A percentile compares a stretch with the other conserved stretches of the same genome.
Conservation (phyloP, 2,888 invertebrate species). For the Euplexia lucipara region DNA sequence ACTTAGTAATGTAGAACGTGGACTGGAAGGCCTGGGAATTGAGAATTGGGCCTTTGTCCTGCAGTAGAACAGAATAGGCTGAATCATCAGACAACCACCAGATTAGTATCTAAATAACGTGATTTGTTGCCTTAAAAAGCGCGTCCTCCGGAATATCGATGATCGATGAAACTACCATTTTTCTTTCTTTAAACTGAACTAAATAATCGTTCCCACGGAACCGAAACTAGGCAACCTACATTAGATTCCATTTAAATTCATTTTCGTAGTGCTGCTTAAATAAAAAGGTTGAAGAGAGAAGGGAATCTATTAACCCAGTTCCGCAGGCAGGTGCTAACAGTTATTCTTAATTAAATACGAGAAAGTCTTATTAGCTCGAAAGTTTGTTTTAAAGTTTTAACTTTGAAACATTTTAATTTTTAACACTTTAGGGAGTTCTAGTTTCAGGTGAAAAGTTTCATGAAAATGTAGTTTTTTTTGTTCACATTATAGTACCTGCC, state of each 20-base stretch:
- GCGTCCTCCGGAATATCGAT: too few relatives aligned
- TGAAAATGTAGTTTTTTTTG: conserved; percentile 34
- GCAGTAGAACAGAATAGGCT: too few relatives aligned
- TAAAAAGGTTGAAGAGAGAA: conserved; percentile 49
- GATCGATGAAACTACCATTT: too few relatives aligned
- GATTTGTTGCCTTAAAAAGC: too few relatives aligned
- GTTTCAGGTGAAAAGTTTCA: conserved; percentile 43
- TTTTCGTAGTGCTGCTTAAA: conserved; percentile 35
- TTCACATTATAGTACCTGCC: conserved; percentile 2
- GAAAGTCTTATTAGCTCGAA: conserved; percentile 58
- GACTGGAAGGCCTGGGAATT: too few relatives aligned
- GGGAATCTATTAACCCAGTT: conserved; percentile 70
- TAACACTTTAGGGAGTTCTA: conserved; percentile 47
- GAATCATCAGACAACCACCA: too few relatives aligned
- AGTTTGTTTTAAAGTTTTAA: conserved; percentile 59
- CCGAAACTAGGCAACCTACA: conserved; percentile 49
- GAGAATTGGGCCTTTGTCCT: too few relatives aligned
- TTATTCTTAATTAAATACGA: conserved; percentile 71
- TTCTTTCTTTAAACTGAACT: too few relatives aligned
- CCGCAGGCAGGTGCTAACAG: conserved; percentile 63
- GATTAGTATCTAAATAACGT: too few relatives aligned
- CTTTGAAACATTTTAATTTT: conserved; percentile 59
- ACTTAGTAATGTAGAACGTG: too few relatives aligned
- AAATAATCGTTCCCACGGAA: conserved; percentile 31
- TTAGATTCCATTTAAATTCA: conserved; percentile 38